Evolutionary conservation across 30 jellyfish, hydroid and myxozoan species (phyloP), one percentile per base, ranked within the genome.

Genomic region (Pelagia noctiluca): DNA sequence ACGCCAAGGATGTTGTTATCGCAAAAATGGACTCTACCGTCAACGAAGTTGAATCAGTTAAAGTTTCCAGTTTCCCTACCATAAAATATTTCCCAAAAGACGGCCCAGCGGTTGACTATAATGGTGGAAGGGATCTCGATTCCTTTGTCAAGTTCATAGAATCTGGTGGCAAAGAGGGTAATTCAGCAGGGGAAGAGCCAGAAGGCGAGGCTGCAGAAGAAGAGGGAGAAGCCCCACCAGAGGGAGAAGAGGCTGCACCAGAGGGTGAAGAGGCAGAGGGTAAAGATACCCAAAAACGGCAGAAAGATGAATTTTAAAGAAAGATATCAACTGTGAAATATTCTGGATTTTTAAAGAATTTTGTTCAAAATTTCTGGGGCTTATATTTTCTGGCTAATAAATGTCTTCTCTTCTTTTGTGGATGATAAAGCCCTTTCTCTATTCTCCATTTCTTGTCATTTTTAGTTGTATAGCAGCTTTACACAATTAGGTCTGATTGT

Each of bases 11-110:
- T 61, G 72, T 95, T 54, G 37, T 95, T 75, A 87, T 95, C 79
- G 99, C 97, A 1, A 95, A 95, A 81, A 95, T 95, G 99, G 99
- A 95, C 93, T 90, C 97, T 4, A 95, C 99, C 53, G 94, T 84
- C 34, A 95, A 95, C 75, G 99, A 95, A 89, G 97, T 95, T 57
- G 97, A 89, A 75, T 93, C 95, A 18, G 99, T 95, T 24, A 90
- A 95, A 82, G 98, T 95, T 30, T 80, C 89, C 35, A 86, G 98
- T 80, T 95, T 89, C 97, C 99, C 99, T 73, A 95, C 99, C 32
- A 50, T 95, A 75, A 95, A 94, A 57, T 94, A 85, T 64, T 94
- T 94, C 89, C 93, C 97, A 11, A 85, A 83, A 76, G 99, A 88
- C 29, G 96, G 96, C 3, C 89, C 90, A 96, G 89, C 76, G n/a